These are phyloP conservation scores for Stichopus chloronotus DNA, from an alignment of 35 echinoderm and acorn worm species.

Conservation along the genomic window DNA sequence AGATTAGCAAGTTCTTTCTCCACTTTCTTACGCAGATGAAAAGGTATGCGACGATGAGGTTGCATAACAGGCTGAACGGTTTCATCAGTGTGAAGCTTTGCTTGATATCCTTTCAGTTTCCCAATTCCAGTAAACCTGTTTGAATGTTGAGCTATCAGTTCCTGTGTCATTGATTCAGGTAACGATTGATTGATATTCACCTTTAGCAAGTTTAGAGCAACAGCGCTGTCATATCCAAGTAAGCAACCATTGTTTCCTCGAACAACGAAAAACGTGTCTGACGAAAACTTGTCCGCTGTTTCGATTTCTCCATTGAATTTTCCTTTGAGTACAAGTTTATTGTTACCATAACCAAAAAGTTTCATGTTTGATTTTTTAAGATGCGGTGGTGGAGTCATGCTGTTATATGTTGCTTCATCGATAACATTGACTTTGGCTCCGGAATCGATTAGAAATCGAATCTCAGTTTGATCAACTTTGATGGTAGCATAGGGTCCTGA, in stretches of 20 bases:
- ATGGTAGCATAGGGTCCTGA: not conserved
- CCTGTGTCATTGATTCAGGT: no score
- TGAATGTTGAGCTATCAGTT: not conserved
- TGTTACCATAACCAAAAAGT: not conserved
- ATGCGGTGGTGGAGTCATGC: not conserved
- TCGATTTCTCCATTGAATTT: not conserved
- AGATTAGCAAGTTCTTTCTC: constrained; percentile 29
- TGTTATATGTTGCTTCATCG: constrained; percentile 2
- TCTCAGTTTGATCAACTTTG: not conserved
- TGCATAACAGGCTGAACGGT: constrained; percentile 57
- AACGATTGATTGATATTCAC: no score
- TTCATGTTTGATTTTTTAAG: not conserved
- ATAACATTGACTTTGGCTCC: constrained; percentile 33
- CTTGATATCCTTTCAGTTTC: constrained; percentile 52
- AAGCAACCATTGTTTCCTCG: not conserved
- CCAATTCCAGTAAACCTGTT: constrained; percentile 59
- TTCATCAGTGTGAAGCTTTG: constrained; percentile 56
- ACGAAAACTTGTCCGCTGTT: not conserved
- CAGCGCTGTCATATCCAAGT: no score
- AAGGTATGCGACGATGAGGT: constrained; percentile 67
- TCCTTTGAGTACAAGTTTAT: not conserved
- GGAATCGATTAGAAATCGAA: not conserved
- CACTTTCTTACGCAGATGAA: constrained; percentile 70
- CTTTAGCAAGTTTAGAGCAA: no score
- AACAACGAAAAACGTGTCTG: not conserved